Percentiles rank a stretch among this genome's conserved stretches.
phyloP scores from a whole-genome alignment of 2,888 invertebrate species.

The Tricholauxania praeusta region DNA sequence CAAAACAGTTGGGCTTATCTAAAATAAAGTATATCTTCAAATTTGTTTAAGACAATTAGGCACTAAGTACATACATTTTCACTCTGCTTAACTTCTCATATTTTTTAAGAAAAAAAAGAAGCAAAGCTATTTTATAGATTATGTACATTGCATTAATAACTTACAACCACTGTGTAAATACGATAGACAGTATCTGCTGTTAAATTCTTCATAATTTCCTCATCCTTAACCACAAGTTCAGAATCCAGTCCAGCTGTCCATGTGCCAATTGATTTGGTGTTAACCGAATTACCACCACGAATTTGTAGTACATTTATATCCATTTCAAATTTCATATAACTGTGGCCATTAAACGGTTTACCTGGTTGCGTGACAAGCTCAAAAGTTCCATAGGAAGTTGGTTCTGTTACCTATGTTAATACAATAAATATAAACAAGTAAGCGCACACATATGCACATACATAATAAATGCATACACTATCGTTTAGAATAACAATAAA shows the following conservation, averaged over 20 bases:
- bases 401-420: slow-evolving; percentile 71
- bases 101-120: too few species aligned
- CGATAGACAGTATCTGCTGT: slow-evolving; percentile 88
- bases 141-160: slow-evolving; percentile 52
- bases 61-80: too few species aligned
- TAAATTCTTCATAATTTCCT: slow-evolving; percentile 78
- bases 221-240: slow-evolving; percentile 75
- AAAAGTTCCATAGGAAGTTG: slow-evolving; percentile 78
- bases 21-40: too few species aligned
- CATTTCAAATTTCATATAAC: slow-evolving; percentile 82
- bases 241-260: slow-evolving; percentile 84
- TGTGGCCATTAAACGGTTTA: slow-evolving; percentile 75
- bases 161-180: slow-evolving; percentile 86
- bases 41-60: too few species aligned
- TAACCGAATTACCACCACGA: slow-evolving; percentile 79
- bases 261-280: slow-evolving; percentile 77
- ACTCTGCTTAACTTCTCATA: too few species aligned
- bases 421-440: background rate
- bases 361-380: slow-evolving; percentile 73
- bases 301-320: slow-evolving; percentile 79
- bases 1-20: too few species aligned
- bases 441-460: slow-evolving; percentile 34
- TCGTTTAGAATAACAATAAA: background rate
- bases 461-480: background rate
- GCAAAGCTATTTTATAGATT: background rate